These are phyloP conservation scores for Budorcas taxicolor DNA, from an alignment of 2,113 vertebrate genomes.

Conservation along the genomic window DNA sequence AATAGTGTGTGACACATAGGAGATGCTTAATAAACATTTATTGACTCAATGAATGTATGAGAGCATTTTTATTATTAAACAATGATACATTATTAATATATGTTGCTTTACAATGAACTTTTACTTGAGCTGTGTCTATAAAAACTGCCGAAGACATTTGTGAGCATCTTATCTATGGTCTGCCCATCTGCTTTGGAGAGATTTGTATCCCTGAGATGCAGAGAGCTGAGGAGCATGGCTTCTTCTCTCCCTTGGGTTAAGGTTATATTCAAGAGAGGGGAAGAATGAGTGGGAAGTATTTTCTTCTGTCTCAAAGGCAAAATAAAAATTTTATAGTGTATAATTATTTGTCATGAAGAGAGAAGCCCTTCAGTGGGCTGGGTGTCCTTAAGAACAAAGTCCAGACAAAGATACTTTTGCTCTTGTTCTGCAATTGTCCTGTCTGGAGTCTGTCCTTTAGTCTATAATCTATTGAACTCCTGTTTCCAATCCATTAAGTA, in stretches of 20 bases:
- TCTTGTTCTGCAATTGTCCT: not conserved
- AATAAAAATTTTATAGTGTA: not conserved
- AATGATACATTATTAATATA: not conserved
- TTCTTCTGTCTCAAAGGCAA: not conserved
- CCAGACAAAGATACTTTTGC: not conserved
- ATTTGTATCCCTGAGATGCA: not conserved
- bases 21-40: not conserved
- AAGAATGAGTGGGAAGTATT: not conserved
- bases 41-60: not conserved
- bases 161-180: not conserved
- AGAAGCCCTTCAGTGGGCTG: not conserved
- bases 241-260: not conserved
- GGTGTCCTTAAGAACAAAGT: not conserved
- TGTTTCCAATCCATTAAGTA: conserved; percentile 17
- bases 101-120: not conserved
- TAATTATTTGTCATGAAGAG: not conserved
- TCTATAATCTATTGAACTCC: not conserved
- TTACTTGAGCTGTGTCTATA: not conserved
- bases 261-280: not conserved
- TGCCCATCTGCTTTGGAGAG: not conserved
- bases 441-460: not conserved
- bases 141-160: not conserved
- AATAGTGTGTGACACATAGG: not conserved
- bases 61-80: not conserved
- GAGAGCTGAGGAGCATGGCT: not conserved